Evolutionary conservation across 2,113 vertebrate genomes (phyloP).

Genomic region (Poecile atricapillus): DNA sequence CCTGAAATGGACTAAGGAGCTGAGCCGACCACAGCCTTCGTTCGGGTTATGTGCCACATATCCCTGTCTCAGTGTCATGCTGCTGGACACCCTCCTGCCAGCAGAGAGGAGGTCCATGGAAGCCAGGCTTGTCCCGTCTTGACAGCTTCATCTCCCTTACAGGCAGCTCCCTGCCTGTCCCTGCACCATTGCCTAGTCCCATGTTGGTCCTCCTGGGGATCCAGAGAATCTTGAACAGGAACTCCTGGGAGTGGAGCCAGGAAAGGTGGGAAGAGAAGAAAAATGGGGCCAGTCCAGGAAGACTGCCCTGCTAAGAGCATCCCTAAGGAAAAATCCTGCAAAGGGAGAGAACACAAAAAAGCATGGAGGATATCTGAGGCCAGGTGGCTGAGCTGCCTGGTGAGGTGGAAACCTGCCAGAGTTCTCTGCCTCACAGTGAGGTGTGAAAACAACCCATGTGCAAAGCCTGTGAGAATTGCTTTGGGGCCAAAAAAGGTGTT

Average conservation of each 20-base stretch:
- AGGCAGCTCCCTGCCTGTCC: neutral
- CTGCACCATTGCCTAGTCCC: neutral
- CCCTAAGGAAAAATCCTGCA: neutral
- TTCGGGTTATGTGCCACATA: neutral
- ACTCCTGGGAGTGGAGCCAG: neutral
- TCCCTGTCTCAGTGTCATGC: neutral
- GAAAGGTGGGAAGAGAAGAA: neutral
- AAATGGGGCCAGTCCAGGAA: neutral
- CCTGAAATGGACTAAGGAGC: neutral
- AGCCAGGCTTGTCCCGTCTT: neutral
- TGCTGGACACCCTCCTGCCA: neutral
- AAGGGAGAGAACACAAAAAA: neutral
- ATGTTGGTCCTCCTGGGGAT: neutral
- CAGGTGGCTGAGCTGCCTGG: constrained; percentile 30
- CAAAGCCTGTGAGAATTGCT: neutral
- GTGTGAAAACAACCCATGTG: neutral
- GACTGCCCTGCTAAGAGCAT: neutral
- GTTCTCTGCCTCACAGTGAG: neutral
- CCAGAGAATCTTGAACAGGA: neutral
- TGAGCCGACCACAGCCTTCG: fast-evolving
- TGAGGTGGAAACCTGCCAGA: constrained; percentile 18
- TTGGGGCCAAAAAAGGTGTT: neutral
- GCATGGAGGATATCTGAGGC: neutral
- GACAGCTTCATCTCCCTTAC: neutral
- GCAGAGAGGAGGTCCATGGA: neutral